Evolutionary conservation across 2,113 vertebrate species (phyloP).

Genomic region (Tetrao urogallus): DNA sequence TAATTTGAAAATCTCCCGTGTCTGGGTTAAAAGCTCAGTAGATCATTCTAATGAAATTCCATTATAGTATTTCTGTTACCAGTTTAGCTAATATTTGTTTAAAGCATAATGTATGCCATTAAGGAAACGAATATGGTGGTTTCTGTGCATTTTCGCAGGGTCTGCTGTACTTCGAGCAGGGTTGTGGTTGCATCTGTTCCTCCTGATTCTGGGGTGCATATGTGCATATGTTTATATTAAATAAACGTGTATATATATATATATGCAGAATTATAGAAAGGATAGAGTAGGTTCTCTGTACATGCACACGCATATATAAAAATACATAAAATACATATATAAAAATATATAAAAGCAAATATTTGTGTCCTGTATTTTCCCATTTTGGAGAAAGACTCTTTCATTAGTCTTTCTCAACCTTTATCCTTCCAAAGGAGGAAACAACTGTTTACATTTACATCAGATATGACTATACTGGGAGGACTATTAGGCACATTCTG

Average conservation of each 20-base stretch:
- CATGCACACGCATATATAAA: rapidly evolving
- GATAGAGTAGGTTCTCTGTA: not conserved
- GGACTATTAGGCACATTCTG: not conserved
- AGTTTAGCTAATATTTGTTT: not conserved
- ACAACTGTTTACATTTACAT: not conserved
- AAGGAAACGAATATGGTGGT: not conserved
- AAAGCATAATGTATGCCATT: not conserved
- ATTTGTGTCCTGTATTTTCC: not conserved
- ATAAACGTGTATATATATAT: not conserved
- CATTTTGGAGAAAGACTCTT: not conserved
- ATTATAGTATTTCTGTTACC: not conserved
- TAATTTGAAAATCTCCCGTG: not conserved
- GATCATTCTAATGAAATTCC: not conserved
- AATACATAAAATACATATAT: not conserved
- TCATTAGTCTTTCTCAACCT: not conserved
- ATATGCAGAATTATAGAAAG: not conserved
- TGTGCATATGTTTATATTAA: not conserved
- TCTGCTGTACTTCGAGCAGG: not conserved
- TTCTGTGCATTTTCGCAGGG: not conserved
- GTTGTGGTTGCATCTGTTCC: not conserved
- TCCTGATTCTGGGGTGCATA: not conserved
- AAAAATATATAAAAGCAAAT: not conserved
- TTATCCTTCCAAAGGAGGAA: not conserved
- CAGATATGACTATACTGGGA: not conserved
- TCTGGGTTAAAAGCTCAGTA: not conserved